phyloP scores from a whole-genome alignment of 2,888 invertebrate genomes.

The Thyatira batis region DNA sequence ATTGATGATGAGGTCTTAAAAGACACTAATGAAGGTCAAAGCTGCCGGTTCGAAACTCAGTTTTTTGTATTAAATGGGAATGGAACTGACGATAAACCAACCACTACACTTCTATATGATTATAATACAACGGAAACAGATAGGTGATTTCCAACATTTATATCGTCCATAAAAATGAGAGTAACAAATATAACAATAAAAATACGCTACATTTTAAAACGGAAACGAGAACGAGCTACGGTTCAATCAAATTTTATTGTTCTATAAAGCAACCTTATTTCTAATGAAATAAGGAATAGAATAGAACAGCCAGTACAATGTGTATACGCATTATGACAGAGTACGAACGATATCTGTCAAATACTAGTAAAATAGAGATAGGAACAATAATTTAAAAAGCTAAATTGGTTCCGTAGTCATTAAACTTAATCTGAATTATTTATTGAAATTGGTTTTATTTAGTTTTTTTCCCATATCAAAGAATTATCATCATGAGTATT shows the following conservation, averaged over 20 bases:
- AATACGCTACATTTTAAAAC: constrained; percentile 13
- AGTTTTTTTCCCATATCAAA: no score
- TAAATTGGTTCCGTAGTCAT: not conserved
- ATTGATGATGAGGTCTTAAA: no score
- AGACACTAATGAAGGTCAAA: no score
- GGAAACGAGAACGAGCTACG: constrained; percentile 22
- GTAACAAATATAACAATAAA: constrained; percentile 3
- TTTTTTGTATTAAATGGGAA: no score
- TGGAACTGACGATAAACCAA: no score
- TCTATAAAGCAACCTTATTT: constrained; percentile 11
- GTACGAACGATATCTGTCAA: constrained; percentile 28
- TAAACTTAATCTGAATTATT: not conserved
- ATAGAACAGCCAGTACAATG: not conserved
- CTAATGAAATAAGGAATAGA: not conserved
- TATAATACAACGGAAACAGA: not conserved
- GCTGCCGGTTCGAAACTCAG: no score
- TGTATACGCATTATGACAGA: constrained; percentile 25
- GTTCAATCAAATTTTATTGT: constrained; percentile 13
- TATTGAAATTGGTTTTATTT: no score
- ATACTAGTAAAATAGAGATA: not conserved
- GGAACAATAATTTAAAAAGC: not conserved
- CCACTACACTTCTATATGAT: no score
- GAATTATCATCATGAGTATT: no score
- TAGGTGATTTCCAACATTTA: not conserved
- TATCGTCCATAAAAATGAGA: not conserved